These are phyloP conservation scores for Pteropus rufus DNA, from an alignment of 2,797 vertebrate species.

Conservation along the genomic window DNA sequence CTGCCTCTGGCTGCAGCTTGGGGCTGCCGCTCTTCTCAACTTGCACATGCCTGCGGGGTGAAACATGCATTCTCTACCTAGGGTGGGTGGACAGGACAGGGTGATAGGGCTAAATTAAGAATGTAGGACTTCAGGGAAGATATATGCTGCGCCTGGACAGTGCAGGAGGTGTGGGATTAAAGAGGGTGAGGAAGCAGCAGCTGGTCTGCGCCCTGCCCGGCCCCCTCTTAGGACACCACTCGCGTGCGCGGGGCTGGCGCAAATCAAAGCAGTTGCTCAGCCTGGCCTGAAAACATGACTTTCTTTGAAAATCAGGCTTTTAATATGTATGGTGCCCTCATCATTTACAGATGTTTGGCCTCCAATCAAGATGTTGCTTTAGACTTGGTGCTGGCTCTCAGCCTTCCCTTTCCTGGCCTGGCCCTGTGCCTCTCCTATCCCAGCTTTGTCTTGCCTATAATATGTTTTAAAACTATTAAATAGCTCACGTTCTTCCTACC, in stretches of 20 bases:
- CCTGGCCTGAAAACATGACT: neutral
- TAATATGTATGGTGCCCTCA: neutral
- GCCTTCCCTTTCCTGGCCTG: neutral
- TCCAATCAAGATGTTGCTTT: neutral
- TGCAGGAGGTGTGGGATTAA: constrained; percentile 39
- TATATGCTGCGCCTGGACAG: constrained; percentile 50
- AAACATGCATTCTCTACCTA: constrained; percentile 50
- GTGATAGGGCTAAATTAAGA: constrained; percentile 70
- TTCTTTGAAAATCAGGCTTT: constrained; percentile 10
- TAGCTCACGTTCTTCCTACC: neutral
- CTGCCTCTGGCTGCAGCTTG: neutral
- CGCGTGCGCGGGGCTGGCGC: neutral
- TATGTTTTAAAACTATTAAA: neutral
- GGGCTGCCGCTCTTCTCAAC: constrained; percentile 51
- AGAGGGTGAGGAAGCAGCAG: constrained; percentile 38
- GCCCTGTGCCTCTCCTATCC: neutral
- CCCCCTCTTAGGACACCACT: neutral
- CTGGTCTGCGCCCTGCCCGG: constrained; percentile 10
- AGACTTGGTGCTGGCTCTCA: neutral
- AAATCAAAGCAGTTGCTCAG: constrained; percentile 21
- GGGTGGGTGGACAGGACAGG: neutral
- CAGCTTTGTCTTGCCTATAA: constrained; percentile 2
- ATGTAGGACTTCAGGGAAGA: constrained; percentile 49
- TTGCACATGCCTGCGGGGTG: constrained; percentile 66
- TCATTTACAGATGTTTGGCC: neutral